Evolutionary conservation across 2,797 vertebrate genomes (phyloP).

Genomic region (Coluber constrictor): DNA sequence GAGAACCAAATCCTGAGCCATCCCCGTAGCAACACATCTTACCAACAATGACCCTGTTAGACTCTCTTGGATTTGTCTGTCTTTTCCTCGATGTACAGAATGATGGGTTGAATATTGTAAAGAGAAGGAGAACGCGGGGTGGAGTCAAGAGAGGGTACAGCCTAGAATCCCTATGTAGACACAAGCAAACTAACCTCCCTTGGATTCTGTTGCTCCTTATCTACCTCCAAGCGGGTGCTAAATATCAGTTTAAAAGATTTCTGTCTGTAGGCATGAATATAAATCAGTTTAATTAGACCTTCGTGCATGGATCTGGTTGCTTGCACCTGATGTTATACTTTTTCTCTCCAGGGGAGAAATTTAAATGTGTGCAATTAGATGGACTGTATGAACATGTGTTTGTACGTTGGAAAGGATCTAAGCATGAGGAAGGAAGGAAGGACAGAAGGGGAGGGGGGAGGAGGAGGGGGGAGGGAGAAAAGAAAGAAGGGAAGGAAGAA

Average conservation of each 20-base stretch:
- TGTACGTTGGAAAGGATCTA: neutral
- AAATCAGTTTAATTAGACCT: neutral
- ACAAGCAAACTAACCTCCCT: neutral
- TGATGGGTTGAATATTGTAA: neutral
- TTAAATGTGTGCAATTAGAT: neutral
- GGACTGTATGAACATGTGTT: neutral
- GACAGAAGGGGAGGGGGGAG: too few species aligned
- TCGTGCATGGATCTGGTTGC: neutral
- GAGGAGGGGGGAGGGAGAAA: too few species aligned
- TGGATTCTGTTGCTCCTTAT: neutral
- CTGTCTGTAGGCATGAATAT: neutral
- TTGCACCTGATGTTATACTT: neutral
- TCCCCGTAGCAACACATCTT: neutral
- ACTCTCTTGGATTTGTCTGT: neutral
- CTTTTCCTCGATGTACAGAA: neutral
- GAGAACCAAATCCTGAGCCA: neutral
- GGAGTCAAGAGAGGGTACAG: neutral
- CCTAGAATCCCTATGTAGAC: neutral
- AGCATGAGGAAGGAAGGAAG: neutral
- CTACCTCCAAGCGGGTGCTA: neutral
- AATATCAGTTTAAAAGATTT: neutral
- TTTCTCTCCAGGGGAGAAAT: neutral
- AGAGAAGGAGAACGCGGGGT: neutral
- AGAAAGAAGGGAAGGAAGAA: too few species aligned
- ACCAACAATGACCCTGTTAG: neutral